Evolutionary conservation across 2,888 invertebrate genomes (phyloP).

Genomic region (Phanerotoma sp.): DNA sequence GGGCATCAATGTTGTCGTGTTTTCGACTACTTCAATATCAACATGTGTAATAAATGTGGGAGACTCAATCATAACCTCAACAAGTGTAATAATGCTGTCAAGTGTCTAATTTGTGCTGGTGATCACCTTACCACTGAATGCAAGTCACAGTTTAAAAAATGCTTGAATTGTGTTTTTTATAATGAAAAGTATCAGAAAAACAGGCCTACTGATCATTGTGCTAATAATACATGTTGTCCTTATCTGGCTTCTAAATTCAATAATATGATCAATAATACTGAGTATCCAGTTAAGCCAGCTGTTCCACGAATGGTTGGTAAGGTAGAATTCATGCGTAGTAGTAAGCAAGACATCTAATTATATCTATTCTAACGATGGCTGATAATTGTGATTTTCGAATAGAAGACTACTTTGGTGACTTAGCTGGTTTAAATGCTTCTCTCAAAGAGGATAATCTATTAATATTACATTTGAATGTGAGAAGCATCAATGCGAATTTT

Average conservation of each 20-base stretch:
- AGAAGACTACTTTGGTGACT: too few relatives aligned
- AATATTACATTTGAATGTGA: slow-evolving; percentile 19
- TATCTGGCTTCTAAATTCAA: not conserved
- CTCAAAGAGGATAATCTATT: not conserved
- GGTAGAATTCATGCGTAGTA: too few relatives aligned
- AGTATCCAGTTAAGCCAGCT: not conserved
- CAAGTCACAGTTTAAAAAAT: not conserved
- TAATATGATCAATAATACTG: not conserved
- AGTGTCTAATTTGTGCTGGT: not conserved
- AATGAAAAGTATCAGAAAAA: not conserved
- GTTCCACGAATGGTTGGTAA: too few relatives aligned
- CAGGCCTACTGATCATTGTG: not conserved
- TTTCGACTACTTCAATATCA: not conserved
- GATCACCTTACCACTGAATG: not conserved
- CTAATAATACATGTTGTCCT: not conserved
- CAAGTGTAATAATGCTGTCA: not conserved
- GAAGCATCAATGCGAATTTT: slow-evolving; percentile 14
- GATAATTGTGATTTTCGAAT: too few relatives aligned
- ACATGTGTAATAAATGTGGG: not conserved
- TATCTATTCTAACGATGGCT: too few relatives aligned
- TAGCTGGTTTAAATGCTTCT: not conserved
- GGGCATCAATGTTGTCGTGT: not conserved
- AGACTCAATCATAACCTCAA: not conserved
- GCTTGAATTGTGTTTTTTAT: not conserved
- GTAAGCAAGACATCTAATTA: too few relatives aligned